Evolutionary conservation across 2,888 invertebrate species (phyloP).

Genomic region (Apoda limacodes): DNA sequence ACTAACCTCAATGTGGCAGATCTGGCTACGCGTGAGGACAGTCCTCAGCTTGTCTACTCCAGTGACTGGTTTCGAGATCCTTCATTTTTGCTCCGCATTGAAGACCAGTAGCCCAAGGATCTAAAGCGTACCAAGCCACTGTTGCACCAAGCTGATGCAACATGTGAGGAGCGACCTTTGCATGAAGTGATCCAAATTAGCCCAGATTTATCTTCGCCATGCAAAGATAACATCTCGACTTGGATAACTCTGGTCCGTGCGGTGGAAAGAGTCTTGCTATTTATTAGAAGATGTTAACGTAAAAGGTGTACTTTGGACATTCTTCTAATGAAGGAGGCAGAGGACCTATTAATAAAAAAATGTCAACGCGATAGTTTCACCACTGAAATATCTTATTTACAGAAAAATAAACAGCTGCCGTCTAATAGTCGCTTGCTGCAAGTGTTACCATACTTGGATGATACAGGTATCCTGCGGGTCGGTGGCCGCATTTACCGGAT

Average conservation of each 20-base stretch:
- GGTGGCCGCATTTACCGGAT: slow-evolving; percentile 13
- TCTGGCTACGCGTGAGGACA: slow-evolving; percentile 15
- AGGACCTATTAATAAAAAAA: slow-evolving; percentile 9
- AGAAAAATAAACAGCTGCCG: slow-evolving; percentile 1
- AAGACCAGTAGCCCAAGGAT: slow-evolving; percentile 12
- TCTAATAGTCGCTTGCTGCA: slow-evolving; percentile 12
- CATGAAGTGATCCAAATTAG: neutral
- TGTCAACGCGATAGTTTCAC: slow-evolving; percentile 10
- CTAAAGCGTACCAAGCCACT: slow-evolving; percentile 1
- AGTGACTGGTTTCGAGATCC: slow-evolving; percentile 16
- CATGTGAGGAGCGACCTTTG: slow-evolving; percentile 5
- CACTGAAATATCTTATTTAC: slow-evolving; percentile 9
- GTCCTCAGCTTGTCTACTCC: slow-evolving; percentile 3
- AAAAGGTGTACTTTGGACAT: slow-evolving; percentile 4
- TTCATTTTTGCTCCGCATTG: slow-evolving; percentile 8
- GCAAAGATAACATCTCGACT: slow-evolving; percentile 12
- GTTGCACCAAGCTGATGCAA: slow-evolving; percentile 4
- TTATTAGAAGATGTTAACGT: slow-evolving; percentile 10
- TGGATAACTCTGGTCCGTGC: slow-evolving; percentile 11
- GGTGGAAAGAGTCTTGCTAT: slow-evolving; percentile 13
- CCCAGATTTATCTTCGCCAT: slow-evolving; percentile 8
- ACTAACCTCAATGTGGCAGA: slow-evolving; percentile 19
- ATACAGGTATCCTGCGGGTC: slow-evolving; percentile 10
- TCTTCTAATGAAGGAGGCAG: slow-evolving; percentile 10
- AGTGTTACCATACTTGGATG: slow-evolving; percentile 12